Evolutionary conservation across 1,140 invertebrate species (phyloP).

Genomic region (Zaprionus camerounensis): DNA sequence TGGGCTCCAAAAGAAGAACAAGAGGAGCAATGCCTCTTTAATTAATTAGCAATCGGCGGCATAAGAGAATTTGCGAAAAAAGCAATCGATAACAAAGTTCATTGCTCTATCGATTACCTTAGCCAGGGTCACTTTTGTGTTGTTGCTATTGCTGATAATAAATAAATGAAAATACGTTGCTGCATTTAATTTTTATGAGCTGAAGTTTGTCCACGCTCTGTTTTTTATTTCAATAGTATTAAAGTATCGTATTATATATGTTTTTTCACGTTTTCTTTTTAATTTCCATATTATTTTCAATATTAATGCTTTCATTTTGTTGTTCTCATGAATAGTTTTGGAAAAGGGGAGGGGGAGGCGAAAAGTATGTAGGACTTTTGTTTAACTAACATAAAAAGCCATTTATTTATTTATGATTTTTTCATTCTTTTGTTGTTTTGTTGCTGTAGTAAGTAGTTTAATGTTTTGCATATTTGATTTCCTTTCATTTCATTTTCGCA

Average conservation of each 20-base stretch:
- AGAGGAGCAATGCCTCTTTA: constrained; percentile 27
- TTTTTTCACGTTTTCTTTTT: constrained; percentile 53
- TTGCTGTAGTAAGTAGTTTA: constrained; percentile 31
- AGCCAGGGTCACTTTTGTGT: constrained; percentile 1
- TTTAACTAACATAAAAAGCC: constrained; percentile 69
- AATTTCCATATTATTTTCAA: constrained; percentile 62
- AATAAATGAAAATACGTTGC: constrained; percentile 20
- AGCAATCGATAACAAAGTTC: constrained; percentile 45
- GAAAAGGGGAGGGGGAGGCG: constrained; percentile 20
- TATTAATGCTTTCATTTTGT: constrained; percentile 66
- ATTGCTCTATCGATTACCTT: constrained; percentile 40
- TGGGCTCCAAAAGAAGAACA: constrained; percentile 11
- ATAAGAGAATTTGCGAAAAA: constrained; percentile 8
- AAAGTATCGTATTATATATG: constrained; percentile 82
- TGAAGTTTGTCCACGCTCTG: constrained; percentile 63
- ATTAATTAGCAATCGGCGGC: constrained; percentile 31
- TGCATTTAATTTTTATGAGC: constrained; percentile 64
- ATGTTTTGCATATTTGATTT: constrained; percentile 45
- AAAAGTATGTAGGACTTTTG: constrained; percentile 41
- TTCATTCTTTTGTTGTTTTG: not conserved
- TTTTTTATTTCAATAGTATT: constrained; percentile 83
- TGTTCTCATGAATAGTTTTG: constrained; percentile 40
- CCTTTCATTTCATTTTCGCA: constrained; percentile 40
- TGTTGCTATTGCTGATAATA: not conserved
- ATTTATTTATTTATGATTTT: constrained; percentile 56